Evolutionary conservation across 1,140 invertebrate species (phyloP), one percentile per base, ranked within the genome.

Genomic region (Drosophila subpulchrella): DNA sequence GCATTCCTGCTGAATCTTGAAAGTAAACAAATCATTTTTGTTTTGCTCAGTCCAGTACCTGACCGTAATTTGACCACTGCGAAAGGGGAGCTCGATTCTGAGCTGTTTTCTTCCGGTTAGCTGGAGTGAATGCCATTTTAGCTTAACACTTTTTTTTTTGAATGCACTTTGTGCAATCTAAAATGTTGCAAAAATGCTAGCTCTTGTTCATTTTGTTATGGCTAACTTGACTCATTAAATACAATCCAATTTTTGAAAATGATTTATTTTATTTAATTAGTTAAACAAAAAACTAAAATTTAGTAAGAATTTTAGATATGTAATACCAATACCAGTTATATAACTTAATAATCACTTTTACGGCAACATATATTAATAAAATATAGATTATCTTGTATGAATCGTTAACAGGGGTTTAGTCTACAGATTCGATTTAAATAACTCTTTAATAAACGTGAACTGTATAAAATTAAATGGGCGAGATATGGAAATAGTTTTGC

Each of bases 1-100:
- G 27, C 51, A 38, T 76, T 47, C 27, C 48, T 44, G 30, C 38
- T 39, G 34, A 46, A 75, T 54, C 48, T 66, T 32, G 3, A 51
- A 42, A 39, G 41, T 44, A 75, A 55, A 46, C 44, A 74, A 73
- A 63, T 60, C 63, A 56, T 39, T 62, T 75, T 68, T 50, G 55
- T 54, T 67, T 67, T 60, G 50, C 27, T 41, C 27, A 15, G 48
- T 27, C 10, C 11, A 67, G 67, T 70, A 70, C 66, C 61, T 70
- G 62, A 10, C 39, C 38, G 62, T 55, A 55, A 55, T 67, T 38
- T 17, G 48, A 70, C 39, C 30, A n/a, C 13, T 20, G 32, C 12
- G 30, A 41, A 41, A 34, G 17, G 30, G 61, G n/a, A 42, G 27
- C 24, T 27, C 17, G 17, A 20, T 20, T 20, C 20, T 1, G 20